phyloP scores from a whole-genome alignment of 2,888 invertebrate species.

The Trypoxylon attenuatum region DNA sequence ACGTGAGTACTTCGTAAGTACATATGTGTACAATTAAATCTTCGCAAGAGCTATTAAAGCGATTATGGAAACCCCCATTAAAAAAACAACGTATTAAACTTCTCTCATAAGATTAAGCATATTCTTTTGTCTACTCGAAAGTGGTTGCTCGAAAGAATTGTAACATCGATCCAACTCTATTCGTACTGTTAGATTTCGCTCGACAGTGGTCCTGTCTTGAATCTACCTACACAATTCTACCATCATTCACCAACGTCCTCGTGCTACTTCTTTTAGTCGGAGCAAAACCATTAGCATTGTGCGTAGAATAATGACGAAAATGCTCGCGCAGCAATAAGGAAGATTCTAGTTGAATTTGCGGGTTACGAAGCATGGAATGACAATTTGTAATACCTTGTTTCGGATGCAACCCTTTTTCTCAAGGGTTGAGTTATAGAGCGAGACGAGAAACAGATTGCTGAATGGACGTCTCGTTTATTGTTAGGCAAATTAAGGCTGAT shows the following conservation, averaged over 20 bases:
- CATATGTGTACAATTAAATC: no score
- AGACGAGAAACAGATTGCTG: no score
- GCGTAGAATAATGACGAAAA: constrained; percentile 39
- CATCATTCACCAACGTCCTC: constrained; percentile 49
- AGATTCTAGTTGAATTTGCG: no score
- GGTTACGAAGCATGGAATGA: no score
- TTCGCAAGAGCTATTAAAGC: no score
- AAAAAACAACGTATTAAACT: background rate
- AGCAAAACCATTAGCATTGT: constrained; percentile 44
- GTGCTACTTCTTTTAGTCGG: constrained; percentile 41
- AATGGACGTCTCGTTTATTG: constrained; percentile 6
- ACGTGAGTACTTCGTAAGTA: no score
- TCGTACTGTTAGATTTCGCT: constrained; percentile 23
- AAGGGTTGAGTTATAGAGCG: no score
- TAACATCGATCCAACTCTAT: constrained; percentile 18
- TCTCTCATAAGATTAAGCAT: no score
- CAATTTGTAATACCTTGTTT: no score
- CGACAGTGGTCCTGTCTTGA: constrained; percentile 9
- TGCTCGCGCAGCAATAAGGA: constrained; percentile 22
- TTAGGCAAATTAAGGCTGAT: constrained; percentile 54
- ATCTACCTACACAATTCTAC: constrained; percentile 29
- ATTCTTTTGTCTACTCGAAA: background rate
- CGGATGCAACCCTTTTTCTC: no score
- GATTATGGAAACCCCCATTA: constrained; percentile 16
- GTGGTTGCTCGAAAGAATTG: background rate